These are phyloP conservation scores for Cotesia congregata DNA, from an alignment of 2,888 invertebrate species.

Conservation along the genomic window DNA sequence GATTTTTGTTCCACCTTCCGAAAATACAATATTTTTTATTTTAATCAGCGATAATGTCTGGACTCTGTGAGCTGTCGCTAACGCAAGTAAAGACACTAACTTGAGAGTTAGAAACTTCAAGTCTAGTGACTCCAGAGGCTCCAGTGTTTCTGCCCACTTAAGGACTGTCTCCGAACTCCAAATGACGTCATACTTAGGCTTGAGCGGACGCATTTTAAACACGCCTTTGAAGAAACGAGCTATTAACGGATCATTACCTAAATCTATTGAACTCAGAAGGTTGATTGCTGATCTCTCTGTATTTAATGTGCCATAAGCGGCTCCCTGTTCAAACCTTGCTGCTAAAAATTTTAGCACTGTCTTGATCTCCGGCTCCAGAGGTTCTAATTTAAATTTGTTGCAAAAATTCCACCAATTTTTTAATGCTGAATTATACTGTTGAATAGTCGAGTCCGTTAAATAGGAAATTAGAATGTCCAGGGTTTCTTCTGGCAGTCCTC, in stretches of 20 bases:
- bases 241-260: conserved; percentile 42
- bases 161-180: conserved; percentile 42
- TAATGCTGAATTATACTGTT: conserved; percentile 40
- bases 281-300: conserved; percentile 41
- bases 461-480: conserved; percentile 31
- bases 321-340: conserved; percentile 31
- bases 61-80: conserved; percentile 31
- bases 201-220: conserved; percentile 44
- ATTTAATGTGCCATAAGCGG: conserved; percentile 43
- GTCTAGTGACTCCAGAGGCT: conserved; percentile 19
- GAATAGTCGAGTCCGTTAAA: conserved; percentile 29
- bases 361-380: conserved; percentile 9
- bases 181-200: conserved; percentile 47
- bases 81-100: conserved; percentile 19
- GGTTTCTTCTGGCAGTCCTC: conserved; percentile 16
- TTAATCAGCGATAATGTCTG: conserved; percentile 26
- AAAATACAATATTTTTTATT: conserved; percentile 20
- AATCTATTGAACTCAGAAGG: conserved; percentile 32
- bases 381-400: neutral
- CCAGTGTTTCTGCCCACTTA: conserved; percentile 19
- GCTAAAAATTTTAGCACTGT: conserved; percentile 37
- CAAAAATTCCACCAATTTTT: conserved; percentile 45
- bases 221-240: conserved; percentile 49
- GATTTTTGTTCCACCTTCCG: neutral
- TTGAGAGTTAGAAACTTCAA: conserved; percentile 8